Base-by-base conservation (phyloP, 2,888 invertebrate genomes). In the Drosophila acutilabella region DNA sequence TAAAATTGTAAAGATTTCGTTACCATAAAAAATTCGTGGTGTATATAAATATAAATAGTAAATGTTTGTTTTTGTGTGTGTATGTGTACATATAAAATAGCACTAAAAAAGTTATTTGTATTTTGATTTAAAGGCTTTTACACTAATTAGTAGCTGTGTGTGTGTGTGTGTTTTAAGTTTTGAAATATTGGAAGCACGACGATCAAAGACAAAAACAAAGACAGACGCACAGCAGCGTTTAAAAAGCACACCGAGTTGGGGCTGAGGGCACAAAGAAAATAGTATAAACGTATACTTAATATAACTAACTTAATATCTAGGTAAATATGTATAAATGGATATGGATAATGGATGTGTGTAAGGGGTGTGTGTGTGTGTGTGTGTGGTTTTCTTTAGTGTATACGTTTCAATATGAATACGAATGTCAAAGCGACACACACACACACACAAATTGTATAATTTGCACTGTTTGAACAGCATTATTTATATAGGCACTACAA, bases 21-120 rank as follows among this genome's bases (percentile, higher is more conserved):
- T 81, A 82, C 44, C 71, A 78, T 82, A 78, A 69, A 85, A 81
- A 85, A 82, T 82, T 82, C 83, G 81, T 79, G 71, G 65, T 82
- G 70, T 68, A 62, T 81, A 82, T 85, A 82, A 82, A 62, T 81
- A 82, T 85, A 82, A 82, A 82, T 78, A 76, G 69, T 65, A 50
- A 11, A 20, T 64, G 64, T 52, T 11, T 50, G 20, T 44, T 23
- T 52, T 42, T 61, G 51, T 41, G 40, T 41, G 42, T 45, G 50
- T 53, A 40, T 47, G 52, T 67, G 62, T 51, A 48, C 40, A 64
- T 72, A 75, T 44, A 76, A 76, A 76, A 77, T 77, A 76, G 75
- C 72, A 76, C 72, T 76, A 59, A 61, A 68, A 59, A 48, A 53
- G 45, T 54, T 59, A 48, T 6, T 58, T 7, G 64, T 61, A 64